phyloP scores from a whole-genome alignment of 37 sponge, comb jelly and placozoan species.

The Haliclona indistincta region DNA sequence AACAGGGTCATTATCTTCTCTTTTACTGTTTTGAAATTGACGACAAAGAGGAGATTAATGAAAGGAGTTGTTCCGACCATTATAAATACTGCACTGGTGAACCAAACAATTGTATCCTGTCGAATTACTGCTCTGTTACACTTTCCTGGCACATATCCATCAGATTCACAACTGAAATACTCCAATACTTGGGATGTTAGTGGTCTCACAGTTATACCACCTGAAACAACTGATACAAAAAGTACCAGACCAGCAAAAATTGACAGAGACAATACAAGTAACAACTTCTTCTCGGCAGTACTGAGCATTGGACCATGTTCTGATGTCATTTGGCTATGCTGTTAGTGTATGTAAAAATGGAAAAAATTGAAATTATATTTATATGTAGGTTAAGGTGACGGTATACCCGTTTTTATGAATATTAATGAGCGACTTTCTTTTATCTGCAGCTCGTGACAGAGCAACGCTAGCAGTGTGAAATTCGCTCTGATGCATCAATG shows the following conservation, averaged over 20 bases:
- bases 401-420: no score
- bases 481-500: no score
- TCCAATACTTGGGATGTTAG: neutral
- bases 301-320: neutral
- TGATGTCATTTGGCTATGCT: neutral
- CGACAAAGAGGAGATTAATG: no score
- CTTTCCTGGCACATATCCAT: neutral
- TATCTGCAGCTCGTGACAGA: no score
- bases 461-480: no score
- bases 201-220: neutral
- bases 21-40: no score
- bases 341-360: neutral
- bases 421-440: no score
- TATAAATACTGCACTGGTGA: no score
- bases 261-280: constrained; percentile 27
- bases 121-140: neutral
- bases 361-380: neutral
- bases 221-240: neutral
- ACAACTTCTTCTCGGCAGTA: constrained; percentile 35
- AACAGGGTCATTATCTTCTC: no score
- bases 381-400: neutral
- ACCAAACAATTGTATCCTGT: no score
- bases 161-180: neutral
- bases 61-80: no score
- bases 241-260: neutral